Evolutionary conservation across 2,797 vertebrate genomes (phyloP), one percentile per base, ranked within the genome.

Genomic region (Gorsachius magnificus): DNA sequence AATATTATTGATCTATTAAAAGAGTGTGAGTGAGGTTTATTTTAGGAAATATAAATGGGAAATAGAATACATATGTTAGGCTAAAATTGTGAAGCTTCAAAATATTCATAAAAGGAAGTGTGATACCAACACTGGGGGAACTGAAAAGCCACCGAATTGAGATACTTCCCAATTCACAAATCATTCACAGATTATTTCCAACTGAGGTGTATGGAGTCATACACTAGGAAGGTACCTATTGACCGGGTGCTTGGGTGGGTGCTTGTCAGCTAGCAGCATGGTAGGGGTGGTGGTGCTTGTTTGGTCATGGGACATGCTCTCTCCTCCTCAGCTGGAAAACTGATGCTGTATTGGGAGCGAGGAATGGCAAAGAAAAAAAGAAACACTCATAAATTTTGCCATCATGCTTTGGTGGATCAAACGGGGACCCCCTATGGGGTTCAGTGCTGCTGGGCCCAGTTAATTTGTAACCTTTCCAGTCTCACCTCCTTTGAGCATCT

Each of bases 131-230:
- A 46, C 9, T 29, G 61, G 16, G 24, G 29, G 9, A 69, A 78
- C 19, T 75, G 65, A 92, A 92, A 87, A 89, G 65, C 48, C 75
- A 41, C 36, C 36, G 54, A 78, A 76, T 41, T 82, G 35, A 93
- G 74, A 75, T 63, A 66, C 38, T 80, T 83, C 75, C 45, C 64
- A 68, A 74, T 43, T 89, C n/a, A 46, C 76, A 28, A 88, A 75
- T 94, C 58, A 94, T 87, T 91, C 58, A 76, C 9, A 51, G 16
- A 57, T 69, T 76, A 84, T 93, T 96, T 86, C 48, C 90, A 75
- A 51, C 46, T 50, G 65, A 51, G 33, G 26, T 13, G 5, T 4
- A 1, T 38, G 66, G 56, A 93, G 46, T 31, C 24, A 8, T 35
- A 25, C 17, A n/a, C 46, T 46, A 50, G 46, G 31, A 83, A 71